These are phyloP conservation scores for Catharus fuscescens DNA, from an alignment of 2,113 vertebrate genomes.

Conservation along the genomic window DNA sequence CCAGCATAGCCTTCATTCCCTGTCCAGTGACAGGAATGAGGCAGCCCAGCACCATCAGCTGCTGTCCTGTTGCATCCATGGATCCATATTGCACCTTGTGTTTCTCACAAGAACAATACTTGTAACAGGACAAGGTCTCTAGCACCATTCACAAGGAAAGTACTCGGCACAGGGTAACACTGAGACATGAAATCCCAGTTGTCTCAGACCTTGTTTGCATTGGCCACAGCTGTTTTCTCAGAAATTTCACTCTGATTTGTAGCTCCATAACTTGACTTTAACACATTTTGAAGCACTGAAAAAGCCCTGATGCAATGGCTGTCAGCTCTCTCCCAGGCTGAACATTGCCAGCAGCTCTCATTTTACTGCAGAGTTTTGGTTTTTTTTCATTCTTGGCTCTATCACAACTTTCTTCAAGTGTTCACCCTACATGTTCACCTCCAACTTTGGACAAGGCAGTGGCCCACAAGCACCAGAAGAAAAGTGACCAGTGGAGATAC, in stretches of 20 bases:
- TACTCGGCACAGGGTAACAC: neutral
- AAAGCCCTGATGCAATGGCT: neutral
- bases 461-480: neutral
- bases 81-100: neutral
- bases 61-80: rapidly evolving
- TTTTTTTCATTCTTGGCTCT: neutral
- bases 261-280: neutral
- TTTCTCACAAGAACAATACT: neutral
- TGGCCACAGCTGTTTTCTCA: neutral
- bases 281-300: neutral
- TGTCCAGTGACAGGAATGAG: neutral
- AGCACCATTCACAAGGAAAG: neutral
- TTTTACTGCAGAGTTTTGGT: neutral
- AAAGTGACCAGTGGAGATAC: neutral
- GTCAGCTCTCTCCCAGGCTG: neutral
- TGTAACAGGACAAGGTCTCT: neutral
- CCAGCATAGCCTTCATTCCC: neutral
- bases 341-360: neutral
- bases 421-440: neutral
- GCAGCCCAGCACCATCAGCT: neutral
- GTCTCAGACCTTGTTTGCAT: neutral
- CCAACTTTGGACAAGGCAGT: neutral
- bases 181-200: slow-evolving; percentile 16
- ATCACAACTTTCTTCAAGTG: neutral
- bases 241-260: neutral